These are phyloP conservation scores for Tetramorium alpestre DNA, from an alignment of 1,140 invertebrate genomes.

Conservation along the genomic window DNA sequence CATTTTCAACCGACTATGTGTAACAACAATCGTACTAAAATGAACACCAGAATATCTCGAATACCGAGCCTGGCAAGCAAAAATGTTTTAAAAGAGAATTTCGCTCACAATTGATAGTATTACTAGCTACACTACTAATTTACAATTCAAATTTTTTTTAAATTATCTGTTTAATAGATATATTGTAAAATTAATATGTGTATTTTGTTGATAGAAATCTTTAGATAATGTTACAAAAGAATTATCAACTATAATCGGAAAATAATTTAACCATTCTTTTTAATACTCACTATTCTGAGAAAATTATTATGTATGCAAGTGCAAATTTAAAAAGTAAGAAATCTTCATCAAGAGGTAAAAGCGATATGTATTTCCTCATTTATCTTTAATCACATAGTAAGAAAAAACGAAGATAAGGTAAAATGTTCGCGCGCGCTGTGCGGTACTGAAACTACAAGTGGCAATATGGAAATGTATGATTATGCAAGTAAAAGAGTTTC, in stretches of 20 bases:
- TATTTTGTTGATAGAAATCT: not conserved
- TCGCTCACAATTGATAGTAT: not conserved
- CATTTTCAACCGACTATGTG: too few relatives aligned
- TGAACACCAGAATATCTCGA: too few relatives aligned
- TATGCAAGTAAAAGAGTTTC: constrained; percentile 40
- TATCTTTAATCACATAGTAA: not conserved
- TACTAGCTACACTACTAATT: not conserved
- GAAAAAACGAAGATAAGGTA: constrained; percentile 1
- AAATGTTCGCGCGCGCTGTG: not conserved
- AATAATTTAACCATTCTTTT: not conserved
- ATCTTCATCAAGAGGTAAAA: not conserved
- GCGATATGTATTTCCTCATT: not conserved
- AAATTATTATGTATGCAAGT: not conserved
- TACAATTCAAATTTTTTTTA: not conserved
- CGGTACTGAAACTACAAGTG: constrained; percentile 9
- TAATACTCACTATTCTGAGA: not conserved
- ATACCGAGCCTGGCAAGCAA: too few relatives aligned
- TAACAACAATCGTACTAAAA: not conserved
- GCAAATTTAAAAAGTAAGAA: not conserved
- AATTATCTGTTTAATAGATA: not conserved
- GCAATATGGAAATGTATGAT: constrained; percentile 44
- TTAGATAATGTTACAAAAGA: not conserved
- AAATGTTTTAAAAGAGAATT: not conserved
- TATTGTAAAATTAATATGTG: not conserved
- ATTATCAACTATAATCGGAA: not conserved